Evolutionary conservation across 2,888 invertebrate species (phyloP).

Genomic region (Callosobruchus maculatus): DNA sequence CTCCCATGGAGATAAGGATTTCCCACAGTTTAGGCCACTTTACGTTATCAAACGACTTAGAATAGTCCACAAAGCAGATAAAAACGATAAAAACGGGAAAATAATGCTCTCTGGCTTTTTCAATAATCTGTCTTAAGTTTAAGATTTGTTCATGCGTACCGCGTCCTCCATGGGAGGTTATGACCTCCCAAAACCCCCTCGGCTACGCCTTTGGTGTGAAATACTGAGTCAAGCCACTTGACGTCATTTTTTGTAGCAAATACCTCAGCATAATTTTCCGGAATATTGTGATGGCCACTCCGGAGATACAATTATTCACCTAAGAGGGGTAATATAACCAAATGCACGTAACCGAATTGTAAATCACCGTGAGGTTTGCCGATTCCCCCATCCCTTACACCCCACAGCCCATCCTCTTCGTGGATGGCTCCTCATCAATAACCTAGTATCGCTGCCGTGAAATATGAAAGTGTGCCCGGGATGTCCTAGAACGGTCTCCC

Average conservation of each 20-base stretch:
- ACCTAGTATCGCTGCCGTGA: constrained; percentile 40
- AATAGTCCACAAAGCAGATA: too few relatives aligned
- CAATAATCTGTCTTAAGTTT: too few relatives aligned
- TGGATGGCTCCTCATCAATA: constrained; percentile 35
- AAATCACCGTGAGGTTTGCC: constrained; percentile 11
- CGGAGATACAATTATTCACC: not conserved
- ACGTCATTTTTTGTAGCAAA: not conserved
- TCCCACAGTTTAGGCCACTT: too few relatives aligned
- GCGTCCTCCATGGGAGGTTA: too few relatives aligned
- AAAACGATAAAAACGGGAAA: too few relatives aligned
- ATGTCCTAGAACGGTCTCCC: constrained; percentile 29
- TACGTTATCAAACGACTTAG: too few relatives aligned
- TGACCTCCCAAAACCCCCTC: too few relatives aligned
- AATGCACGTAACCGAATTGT: not conserved
- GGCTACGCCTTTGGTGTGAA: not conserved
- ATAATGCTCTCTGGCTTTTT: too few relatives aligned
- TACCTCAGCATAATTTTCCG: not conserved
- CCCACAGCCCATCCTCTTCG: not conserved
- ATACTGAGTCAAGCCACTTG: not conserved
- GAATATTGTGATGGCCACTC: not conserved
- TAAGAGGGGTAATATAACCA: not conserved
- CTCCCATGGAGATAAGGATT: too few relatives aligned
- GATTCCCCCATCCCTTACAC: not conserved
- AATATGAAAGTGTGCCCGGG: constrained; percentile 39
- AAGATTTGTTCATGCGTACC: too few relatives aligned